Base-by-base conservation (phyloP, 2,113 vertebrate species). In the Oncorhynchus keta region DNA sequence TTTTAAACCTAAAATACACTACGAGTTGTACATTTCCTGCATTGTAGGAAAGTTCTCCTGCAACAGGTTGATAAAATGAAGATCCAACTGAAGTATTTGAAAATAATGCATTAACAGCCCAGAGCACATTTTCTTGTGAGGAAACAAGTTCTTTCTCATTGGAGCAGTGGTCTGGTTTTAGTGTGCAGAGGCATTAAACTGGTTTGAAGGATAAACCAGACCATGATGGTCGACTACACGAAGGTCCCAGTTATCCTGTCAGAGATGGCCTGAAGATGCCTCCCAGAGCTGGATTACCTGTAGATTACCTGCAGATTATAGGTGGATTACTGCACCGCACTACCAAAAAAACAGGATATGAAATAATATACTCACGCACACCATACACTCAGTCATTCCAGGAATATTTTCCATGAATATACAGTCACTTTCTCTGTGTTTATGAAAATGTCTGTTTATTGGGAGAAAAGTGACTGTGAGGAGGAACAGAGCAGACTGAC, bases 221-320 rank as follows among this genome's bases (percentile, higher is more conserved):
- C 68, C 77, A 20, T 76, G 79, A 78, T 24, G 13, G 49, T 51
- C 16, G 22, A 76, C 66, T 18, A 59, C 51, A 13, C 79, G n/a
- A 70, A 75, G 70, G 79, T 79, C 74, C 30, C 24, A 74, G 49
- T 51, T 14, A 51, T 51, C 1, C 49, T 0, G 9, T 51, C 69
- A 67, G 72, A 76, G 73, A 81, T 39, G 55, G 16, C 57, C 68
- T 69, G 64, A 5, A 72, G 65, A 77, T 68, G 57, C 68, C 71
- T 84, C 75, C 71, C 77, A 75, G 48, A 67, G n/a, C 14, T 51
- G 64, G 51, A 79, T 76, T 76, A 73, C 2, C 28, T 57, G 35
- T 2, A 77, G 76, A 87, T 81, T 80, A 88, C 73, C 71, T 72
- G 62, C 76, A 69, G 74, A 87, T 81, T 80, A 88, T 71, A 76